Evolutionary conservation across 1,140 invertebrate genomes (phyloP), one percentile per base, ranked within the genome.

Genomic region (Archegozetes longisetosus): DNA sequence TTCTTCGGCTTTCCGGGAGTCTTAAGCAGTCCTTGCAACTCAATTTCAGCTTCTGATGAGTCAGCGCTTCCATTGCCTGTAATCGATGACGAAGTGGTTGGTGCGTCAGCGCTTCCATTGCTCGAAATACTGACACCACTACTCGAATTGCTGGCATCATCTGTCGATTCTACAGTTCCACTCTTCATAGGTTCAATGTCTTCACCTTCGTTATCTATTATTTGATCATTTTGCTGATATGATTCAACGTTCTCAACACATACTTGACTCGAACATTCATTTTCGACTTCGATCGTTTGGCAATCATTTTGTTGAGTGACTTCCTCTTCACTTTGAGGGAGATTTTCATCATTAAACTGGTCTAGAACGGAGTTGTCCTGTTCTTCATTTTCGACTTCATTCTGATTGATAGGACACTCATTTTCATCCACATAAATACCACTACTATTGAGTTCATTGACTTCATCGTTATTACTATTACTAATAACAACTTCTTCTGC

Each of bases 51-150:
- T 17, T 61, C 64, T 26, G 59, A 58, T 23, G 51, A 60, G 27
- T 61, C 58, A 20, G 59, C 56, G 26, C 32, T 48, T 40, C 32
- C 40, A 20, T 51, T 24, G 23, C 46, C 54, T 20, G 27, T 12
- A 40, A 32, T 25, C 40, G 20, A 53, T 51, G 49, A 28, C 6
- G 28, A 61, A 25, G 48, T 51, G 4, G 53, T 58, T 20, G 58
- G 61, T 53, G 61, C 61, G 58, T 64, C 64, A 32, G 54, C 53
- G 27, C 64, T 62, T 27, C 55, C 59, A 25, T 57, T 40, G 24
- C 49, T 51, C 12, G 12, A 4, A 22, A 56, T 40, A 47, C 55
- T 25, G 3, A 28, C 13, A 46, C 24, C 29, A 40, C 4, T 13
- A 47, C 27, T 56, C 4, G 55, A 56, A 46, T 27, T 56, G 24